These are phyloP conservation scores for Thermophis baileyi DNA, from an alignment of 2,113 vertebrate species.

Conservation along the genomic window DNA sequence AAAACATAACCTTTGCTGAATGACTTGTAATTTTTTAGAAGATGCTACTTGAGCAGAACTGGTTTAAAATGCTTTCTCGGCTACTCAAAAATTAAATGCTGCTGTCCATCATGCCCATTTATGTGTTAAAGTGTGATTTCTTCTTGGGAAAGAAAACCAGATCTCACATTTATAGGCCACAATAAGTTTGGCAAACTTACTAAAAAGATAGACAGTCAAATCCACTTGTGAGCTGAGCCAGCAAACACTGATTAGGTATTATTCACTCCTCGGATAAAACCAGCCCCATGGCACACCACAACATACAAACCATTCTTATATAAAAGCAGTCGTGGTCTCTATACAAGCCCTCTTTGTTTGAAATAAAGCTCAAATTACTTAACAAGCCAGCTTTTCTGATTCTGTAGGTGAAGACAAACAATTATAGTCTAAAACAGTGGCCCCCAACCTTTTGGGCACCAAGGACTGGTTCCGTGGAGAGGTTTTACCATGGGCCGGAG, in stretches of 20 bases:
- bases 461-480: too few species aligned
- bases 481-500: too few species aligned
- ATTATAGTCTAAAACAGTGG: neutral
- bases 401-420: neutral
- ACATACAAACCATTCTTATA: neutral
- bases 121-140: neutral
- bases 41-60: neutral
- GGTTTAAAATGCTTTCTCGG: neutral
- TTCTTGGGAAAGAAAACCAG: neutral
- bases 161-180: neutral
- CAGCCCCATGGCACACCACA: neutral
- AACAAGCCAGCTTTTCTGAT: neutral
- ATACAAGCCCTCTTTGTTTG: neutral
- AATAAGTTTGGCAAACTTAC: neutral
- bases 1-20: neutral
- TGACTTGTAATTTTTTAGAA: neutral
- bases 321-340: neutral
- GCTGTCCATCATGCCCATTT: neutral
- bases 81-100: neutral
- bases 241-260: neutral
- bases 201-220: neutral
- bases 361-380: neutral
- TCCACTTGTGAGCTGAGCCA: neutral
- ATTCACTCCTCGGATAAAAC: neutral
- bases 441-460: too few species aligned